A percentile compares a stretch with the other conserved stretches of the same genome.
phyloP scores from a whole-genome alignment of 2,888 invertebrate species.

The Mythimna pallens region DNA sequence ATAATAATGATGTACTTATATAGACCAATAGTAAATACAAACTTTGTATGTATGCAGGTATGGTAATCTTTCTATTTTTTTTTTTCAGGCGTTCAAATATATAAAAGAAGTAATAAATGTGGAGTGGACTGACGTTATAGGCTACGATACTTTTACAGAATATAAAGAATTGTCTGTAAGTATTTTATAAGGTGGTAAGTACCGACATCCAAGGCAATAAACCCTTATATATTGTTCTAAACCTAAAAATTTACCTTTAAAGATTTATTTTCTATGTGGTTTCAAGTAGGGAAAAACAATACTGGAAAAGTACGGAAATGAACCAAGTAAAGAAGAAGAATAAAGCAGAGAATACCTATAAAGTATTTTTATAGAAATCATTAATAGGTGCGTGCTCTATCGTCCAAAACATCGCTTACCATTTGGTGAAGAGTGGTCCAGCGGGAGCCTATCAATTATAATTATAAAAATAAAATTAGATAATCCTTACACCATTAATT shows the following conservation, averaged over 20 bases:
- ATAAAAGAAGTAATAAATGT: constrained; percentile 75
- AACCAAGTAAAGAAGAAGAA: neutral
- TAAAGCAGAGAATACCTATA: neutral
- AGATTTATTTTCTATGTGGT: neutral
- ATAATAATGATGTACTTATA: neutral
- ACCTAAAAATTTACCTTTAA: neutral
- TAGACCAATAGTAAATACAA: neutral
- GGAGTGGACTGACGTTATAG: constrained; percentile 76
- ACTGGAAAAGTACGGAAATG: neutral
- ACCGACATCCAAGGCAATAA: neutral
- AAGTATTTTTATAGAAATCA: neutral
- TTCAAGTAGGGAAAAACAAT: neutral
- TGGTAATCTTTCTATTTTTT: neutral
- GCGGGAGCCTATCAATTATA: too few relatives aligned
- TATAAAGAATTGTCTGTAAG: constrained; percentile 74
- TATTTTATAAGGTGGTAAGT: constrained; percentile 39
- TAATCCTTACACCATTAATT: neutral
- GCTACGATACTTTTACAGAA: constrained; percentile 67
- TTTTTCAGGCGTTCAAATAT: constrained; percentile 78
- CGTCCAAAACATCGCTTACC: too few relatives aligned
- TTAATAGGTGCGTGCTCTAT: neutral
- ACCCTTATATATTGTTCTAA: neutral
- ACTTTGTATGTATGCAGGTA: neutral
- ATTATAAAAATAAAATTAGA: too few relatives aligned
- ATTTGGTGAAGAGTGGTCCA: too few relatives aligned